phyloP scores from a whole-genome alignment of 2,113 vertebrate species.

The Panthera tigris region DNA sequence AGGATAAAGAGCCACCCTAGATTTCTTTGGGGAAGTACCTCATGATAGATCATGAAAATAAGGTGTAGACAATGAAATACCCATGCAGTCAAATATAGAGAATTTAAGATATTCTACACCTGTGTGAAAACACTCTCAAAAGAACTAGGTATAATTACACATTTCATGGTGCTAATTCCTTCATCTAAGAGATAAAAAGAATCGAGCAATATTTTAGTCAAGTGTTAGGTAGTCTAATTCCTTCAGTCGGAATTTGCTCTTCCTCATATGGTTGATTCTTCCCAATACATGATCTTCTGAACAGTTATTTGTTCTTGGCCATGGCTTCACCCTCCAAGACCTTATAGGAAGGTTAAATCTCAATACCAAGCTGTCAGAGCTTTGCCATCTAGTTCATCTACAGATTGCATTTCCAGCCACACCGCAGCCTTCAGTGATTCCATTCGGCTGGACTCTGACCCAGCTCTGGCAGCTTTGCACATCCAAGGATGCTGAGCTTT shows the following conservation, averaged over 20 bases:
- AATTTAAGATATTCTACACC: neutral
- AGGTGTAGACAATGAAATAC: neutral
- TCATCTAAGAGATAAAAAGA: neutral
- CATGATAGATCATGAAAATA: neutral
- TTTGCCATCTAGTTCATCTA: neutral
- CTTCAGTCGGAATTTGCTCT: neutral
- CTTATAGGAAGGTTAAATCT: neutral
- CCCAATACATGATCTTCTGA: neutral
- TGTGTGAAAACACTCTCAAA: neutral
- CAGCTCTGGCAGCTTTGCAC: neutral
- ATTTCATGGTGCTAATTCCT: neutral
- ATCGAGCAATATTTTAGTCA: neutral
- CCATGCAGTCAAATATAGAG: neutral
- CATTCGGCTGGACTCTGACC: neutral
- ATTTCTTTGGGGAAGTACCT: neutral
- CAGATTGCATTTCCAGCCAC: neutral
- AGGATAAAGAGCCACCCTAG: neutral
- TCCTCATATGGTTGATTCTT: neutral
- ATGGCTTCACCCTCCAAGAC: neutral
- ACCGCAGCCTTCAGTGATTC: neutral
- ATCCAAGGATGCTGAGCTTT: neutral
- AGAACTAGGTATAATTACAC: neutral
- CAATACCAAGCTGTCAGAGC: neutral
- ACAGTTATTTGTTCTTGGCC: constrained; percentile 3
- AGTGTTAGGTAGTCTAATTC: neutral